Evolutionary conservation across 1,140 invertebrate species (phyloP), one percentile per base, ranked within the genome.

Genomic region (Helicoverpa armigera): DNA sequence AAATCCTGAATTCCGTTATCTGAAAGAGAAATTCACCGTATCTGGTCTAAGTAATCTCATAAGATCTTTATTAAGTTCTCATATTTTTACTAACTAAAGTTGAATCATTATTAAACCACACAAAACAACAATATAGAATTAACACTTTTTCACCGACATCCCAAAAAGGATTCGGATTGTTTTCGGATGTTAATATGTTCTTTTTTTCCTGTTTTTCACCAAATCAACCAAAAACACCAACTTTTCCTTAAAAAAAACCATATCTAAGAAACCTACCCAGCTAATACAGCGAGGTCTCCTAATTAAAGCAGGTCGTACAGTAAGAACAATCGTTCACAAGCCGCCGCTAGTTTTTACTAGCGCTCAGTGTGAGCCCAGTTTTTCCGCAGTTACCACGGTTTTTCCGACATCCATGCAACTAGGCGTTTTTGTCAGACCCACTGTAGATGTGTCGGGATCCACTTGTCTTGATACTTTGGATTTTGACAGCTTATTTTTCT

Each of bases 341-440:
- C 35, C 14, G 18, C 54, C 48, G 50, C 50, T 10, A 67, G 61
- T 77, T 77, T 77, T 77, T 77, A 48, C 67, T 10, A 50, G 23
- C n/a, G 50, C 75, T 16, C 50, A 65, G 61, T 77, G 75, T 77
- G 75, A 77, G 61, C 75, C 12, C 9, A 65, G 50, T 77, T 77
- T 77, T 77, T 77, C 75, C 61, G 18, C 10, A 18, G 61, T 77
- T 77, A 67, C 75, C 75, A 77, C 75, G 75, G 61, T 77, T 77
- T 77, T 77, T 77, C 75, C n/a, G 12, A 48, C n/a, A 50, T 63
- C 61, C 61, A 67, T 77, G 75, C 75, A 67, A 77, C 75, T 53
- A 53, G 60, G n/a, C 18, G 75, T 77, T 77, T 77, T 77, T 77
- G 75, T 61, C 2, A n/a, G 14, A 5, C 14, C 23, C 29, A 63